Evolutionary conservation across 92 coral and sea anemone genomes (phyloP), one percentile per base, ranked within the genome.

Genomic region (Phenganax stokvisi): DNA sequence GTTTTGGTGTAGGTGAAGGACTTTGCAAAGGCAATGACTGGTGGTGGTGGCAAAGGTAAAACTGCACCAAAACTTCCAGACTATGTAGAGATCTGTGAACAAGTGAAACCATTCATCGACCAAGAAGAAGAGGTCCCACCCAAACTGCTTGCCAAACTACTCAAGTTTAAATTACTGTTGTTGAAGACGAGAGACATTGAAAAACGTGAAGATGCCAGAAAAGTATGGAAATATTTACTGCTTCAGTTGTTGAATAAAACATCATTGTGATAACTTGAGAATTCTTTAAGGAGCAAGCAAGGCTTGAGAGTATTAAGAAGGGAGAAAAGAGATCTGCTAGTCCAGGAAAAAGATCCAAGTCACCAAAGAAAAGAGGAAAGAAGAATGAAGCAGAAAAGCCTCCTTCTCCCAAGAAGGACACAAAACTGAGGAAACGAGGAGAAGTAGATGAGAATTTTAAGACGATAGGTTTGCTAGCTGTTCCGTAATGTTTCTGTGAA

Each of bases 361-460:
- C 99, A 54, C 99, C 99, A 28, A 88, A 88, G 88, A 91, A 88
- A 84, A 96, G 92, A 64, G 89, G 88, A 55, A 91, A 91, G 25
- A 93, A 89, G 83, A 87, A 89, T 29, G 99, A 96, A 9, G 87
- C 92, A 0, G 97, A 96, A 68, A 66, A 82, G 51, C 92, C 92
- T 9, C 91, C 97, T 54, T 96, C 99, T 0, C 91, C 99, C 15
- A 96, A 96, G 88, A 96, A 96, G 72, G 97, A 96, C 71, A 96
- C 91, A 8, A 96, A 96, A 56, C 87, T 96, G 73, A 96, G 90
- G 78, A 96, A 83, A 63, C 83, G 99, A 77, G 99, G 99, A 27
- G 99, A 96, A 71, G 87, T 92, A 3, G 99, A 96, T 63, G 99
- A 96, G 53, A 96, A 96, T 16, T 96, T 96, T 64, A 96, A 96